phyloP scores from a whole-genome alignment of 2,888 invertebrate genomes.

The Hypolimnas misippus region DNA sequence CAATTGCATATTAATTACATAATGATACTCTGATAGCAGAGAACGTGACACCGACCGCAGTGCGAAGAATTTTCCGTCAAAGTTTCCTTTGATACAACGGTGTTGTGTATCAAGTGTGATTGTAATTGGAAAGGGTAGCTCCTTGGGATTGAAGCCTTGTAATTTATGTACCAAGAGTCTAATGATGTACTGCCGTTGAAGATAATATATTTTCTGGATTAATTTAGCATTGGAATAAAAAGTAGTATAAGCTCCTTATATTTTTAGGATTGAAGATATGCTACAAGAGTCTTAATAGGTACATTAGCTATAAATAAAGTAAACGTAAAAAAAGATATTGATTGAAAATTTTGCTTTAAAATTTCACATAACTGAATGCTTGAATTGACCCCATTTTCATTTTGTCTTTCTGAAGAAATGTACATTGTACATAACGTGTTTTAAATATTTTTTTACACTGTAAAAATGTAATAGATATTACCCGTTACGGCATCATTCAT shows the following conservation, averaged over 20 bases:
- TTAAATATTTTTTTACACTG: background rate
- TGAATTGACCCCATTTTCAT: no score
- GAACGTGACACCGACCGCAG: constrained; percentile 27
- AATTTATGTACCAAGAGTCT: background rate
- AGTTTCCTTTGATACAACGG: constrained; percentile 20
- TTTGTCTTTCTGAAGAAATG: no score
- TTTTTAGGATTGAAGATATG: no score
- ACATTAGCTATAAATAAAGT: no score
- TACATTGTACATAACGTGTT: no score
- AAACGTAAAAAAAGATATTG: no score
- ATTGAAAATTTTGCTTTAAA: no score
- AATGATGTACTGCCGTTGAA: no score
- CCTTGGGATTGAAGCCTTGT: constrained; percentile 2
- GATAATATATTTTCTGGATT: background rate
- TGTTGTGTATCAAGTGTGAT: constrained; percentile 10
- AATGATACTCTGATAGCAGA: constrained; percentile 7
- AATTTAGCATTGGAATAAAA: background rate
- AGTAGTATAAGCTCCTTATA: no score
- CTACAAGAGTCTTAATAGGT: no score
- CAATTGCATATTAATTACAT: constrained; percentile 29
- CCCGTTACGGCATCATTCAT: background rate
- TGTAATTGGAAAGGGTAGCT: constrained; percentile 13
- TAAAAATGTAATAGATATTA: background rate
- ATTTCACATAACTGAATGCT: no score
- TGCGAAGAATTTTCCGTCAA: constrained; percentile 6